These are phyloP conservation scores for Saccopteryx bilineata DNA, from an alignment of 2,113 vertebrate genomes.

Conservation along the genomic window DNA sequence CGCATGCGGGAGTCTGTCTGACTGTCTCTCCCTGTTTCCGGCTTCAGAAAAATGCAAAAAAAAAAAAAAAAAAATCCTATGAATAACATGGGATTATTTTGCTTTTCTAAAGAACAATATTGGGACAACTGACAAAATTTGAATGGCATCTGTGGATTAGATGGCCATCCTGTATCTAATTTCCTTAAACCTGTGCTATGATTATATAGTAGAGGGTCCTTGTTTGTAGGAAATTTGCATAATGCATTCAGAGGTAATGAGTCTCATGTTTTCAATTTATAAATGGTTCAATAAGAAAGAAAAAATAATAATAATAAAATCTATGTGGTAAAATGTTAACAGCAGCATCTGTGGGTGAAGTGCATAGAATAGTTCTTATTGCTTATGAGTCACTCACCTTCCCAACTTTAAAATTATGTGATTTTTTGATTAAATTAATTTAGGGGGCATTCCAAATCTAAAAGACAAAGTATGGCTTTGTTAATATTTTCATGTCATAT, in stretches of 20 bases:
- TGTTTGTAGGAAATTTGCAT: background rate
- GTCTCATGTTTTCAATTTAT: background rate
- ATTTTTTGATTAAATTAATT: background rate
- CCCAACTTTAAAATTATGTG: background rate
- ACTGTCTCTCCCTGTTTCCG: too few relatives aligned
- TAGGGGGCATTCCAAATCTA: constrained; percentile 34
- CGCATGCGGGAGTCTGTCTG: too few relatives aligned
- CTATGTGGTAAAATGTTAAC: background rate
- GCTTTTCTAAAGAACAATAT: background rate
- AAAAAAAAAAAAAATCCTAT: background rate
- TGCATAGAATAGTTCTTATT: background rate
- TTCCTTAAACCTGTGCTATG: background rate
- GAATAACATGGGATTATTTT: background rate
- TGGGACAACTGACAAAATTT: background rate
- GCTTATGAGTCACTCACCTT: background rate
- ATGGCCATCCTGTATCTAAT: background rate
- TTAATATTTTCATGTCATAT: constrained; percentile 17
- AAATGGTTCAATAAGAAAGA: background rate
- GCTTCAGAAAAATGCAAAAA: too few relatives aligned
- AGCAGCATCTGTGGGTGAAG: background rate
- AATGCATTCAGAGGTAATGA: background rate
- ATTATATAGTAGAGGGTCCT: background rate
- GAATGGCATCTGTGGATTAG: background rate
- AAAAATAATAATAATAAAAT: background rate
- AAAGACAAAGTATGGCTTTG: background rate